Evolutionary conservation across 2,113 vertebrate species (phyloP).

Genomic region (Limnothrissa miodon): DNA sequence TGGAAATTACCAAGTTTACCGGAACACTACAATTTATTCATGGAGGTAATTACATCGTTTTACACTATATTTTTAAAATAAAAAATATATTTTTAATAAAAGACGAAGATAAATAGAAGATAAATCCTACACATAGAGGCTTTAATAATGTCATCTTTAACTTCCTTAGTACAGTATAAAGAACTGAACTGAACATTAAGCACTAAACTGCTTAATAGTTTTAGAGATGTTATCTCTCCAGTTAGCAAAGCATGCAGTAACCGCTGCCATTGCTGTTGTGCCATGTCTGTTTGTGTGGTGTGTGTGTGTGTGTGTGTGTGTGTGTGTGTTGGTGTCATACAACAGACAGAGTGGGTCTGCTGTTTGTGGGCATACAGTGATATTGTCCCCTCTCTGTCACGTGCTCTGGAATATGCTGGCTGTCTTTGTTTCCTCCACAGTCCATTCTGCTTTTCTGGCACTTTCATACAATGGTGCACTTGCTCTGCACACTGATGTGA

Average conservation of each 20-base stretch:
- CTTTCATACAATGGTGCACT: slow-evolving; percentile 78
- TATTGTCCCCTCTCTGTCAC: slow-evolving; percentile 71
- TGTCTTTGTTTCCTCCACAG: slow-evolving; percentile 69
- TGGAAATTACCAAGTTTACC: too few species aligned
- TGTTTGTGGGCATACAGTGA: slow-evolving; percentile 63
- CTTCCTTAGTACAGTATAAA: too few species aligned
- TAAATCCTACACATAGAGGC: too few species aligned
- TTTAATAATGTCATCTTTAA: too few species aligned
- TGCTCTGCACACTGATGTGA: slow-evolving; percentile 66
- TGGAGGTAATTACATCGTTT: too few species aligned
- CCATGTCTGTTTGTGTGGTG: slow-evolving; percentile 2
- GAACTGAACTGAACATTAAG: neutral
- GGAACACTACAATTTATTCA: too few species aligned
- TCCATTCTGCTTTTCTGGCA: slow-evolving; percentile 79
- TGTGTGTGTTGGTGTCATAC: slow-evolving; percentile 38
- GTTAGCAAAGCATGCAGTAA: neutral
- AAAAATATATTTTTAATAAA: too few species aligned
- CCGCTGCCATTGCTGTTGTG: neutral
- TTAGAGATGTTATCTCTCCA: neutral
- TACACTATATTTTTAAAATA: too few species aligned
- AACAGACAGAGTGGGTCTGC: slow-evolving; percentile 58
- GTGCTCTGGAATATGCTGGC: slow-evolving; percentile 78
- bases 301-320: slow-evolving; percentile 33
- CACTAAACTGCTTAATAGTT: neutral
- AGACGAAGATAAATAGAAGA: too few species aligned